Conservation (phyloP, 2,888 invertebrate genomes). For the Aspidapion aeneum region DNA sequence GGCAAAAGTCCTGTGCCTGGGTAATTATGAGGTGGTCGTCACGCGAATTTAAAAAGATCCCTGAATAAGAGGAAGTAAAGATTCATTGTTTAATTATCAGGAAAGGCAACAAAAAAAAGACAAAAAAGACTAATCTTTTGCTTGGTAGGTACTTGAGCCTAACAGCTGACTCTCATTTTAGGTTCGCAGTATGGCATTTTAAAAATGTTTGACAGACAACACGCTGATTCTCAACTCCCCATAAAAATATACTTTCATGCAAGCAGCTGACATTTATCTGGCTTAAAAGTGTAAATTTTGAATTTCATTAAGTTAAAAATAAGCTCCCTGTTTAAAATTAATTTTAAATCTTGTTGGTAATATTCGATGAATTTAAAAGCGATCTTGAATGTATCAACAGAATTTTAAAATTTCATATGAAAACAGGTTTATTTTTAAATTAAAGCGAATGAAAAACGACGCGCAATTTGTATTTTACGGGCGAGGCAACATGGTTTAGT, state of each 20-base stretch:
- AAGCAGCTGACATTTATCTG: too few relatives aligned
- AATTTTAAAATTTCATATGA: not conserved
- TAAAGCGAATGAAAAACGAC: not conserved
- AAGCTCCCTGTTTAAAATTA: not conserved
- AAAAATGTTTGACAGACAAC: too few relatives aligned
- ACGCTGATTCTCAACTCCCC: too few relatives aligned
- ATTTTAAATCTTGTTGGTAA: not conserved
- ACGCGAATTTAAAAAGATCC: not conserved
- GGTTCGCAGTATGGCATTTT: not conserved
- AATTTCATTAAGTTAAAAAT: too few relatives aligned
- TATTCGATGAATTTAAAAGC: not conserved
- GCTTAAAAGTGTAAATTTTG: too few relatives aligned
- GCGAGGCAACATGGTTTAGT: not conserved
- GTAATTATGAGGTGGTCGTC: not conserved
- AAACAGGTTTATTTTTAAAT: constrained; percentile 14
- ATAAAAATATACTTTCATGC: too few relatives aligned
- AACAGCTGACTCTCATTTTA: not conserved
- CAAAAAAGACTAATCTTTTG: not conserved
- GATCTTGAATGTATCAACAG: not conserved
- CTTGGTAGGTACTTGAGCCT: not conserved
- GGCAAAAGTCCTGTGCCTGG: not conserved
- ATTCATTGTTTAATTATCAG: not conserved
- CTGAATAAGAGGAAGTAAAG: not conserved
- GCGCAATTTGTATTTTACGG: not conserved
- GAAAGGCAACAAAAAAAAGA: too few relatives aligned